phyloP scores from a whole-genome alignment of 2,797 vertebrate genomes.

The Oophaga sylvatica region DNA sequence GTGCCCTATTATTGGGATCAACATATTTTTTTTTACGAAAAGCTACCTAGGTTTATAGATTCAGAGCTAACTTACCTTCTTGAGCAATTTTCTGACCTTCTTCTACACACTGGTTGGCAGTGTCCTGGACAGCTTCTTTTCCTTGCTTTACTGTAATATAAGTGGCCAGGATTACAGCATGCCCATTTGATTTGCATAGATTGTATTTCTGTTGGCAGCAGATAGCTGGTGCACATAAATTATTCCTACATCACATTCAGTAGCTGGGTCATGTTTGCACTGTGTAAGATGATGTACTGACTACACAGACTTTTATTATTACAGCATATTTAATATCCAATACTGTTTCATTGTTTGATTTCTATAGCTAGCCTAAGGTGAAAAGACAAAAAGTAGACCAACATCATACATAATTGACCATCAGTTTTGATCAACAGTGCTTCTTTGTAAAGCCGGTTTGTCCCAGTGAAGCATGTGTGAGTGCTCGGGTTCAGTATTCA shows the following conservation, averaged over 20 bases:
- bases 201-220: neutral
- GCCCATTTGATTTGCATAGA: neutral
- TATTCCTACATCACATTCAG: neutral
- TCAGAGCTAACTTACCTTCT: constrained; percentile 34
- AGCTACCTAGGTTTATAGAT: no score
- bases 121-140: constrained; percentile 26
- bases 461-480: neutral
- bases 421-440: neutral
- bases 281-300: no score
- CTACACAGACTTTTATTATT: neutral
- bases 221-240: neutral
- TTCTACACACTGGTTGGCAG: constrained; percentile 40
- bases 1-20: no score
- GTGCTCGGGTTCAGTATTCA: neutral
- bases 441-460: neutral
- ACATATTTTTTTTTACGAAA: neutral
- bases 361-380: neutral
- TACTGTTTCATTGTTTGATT: neutral
- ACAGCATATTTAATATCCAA: neutral
- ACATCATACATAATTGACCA: neutral
- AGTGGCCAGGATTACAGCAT: neutral
- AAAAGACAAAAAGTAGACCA: neutral
- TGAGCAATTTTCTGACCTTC: constrained; percentile 53
- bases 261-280: no score
- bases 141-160: constrained; percentile 47